phyloP scores from a whole-genome alignment of 2,113 vertebrate species.

The Caloenas nicobarica region DNA sequence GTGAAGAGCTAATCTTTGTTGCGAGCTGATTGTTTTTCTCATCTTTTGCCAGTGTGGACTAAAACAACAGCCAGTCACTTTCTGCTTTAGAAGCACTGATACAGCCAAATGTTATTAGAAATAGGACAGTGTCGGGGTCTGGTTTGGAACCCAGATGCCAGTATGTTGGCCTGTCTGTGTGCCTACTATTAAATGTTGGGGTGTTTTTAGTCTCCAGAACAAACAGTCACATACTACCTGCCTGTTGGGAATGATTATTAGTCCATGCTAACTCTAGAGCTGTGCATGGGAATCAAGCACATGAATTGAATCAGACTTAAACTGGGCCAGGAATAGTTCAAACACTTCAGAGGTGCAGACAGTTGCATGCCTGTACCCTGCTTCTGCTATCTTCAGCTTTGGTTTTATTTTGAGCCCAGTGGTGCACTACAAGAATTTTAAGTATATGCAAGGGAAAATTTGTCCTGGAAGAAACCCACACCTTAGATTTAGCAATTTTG shows the following conservation, averaged over 20 bases:
- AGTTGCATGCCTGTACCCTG: background rate
- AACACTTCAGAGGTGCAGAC: background rate
- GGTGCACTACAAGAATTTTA: background rate
- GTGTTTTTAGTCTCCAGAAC: background rate
- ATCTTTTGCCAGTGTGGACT: background rate
- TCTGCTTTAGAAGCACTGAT: background rate
- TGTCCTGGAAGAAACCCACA: background rate
- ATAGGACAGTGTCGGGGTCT: background rate
- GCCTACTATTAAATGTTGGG: background rate
- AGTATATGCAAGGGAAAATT: background rate
- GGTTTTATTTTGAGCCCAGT: background rate
- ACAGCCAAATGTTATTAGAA: background rate
- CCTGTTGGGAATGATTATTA: background rate
- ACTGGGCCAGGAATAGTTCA: background rate
- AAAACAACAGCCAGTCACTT: background rate
- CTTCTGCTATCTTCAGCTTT: background rate
- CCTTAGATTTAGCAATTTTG: background rate
- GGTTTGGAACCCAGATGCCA: background rate
- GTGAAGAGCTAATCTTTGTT: background rate
- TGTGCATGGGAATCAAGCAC: background rate
- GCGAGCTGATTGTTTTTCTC: background rate
- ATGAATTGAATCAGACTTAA: background rate
- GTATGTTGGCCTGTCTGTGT: background rate
- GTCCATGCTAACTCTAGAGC: background rate
- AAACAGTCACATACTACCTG: background rate